Evolutionary conservation across 53 echinoderm and acorn worm species (phyloP).

Genomic region (Holothuria leucospilota): DNA sequence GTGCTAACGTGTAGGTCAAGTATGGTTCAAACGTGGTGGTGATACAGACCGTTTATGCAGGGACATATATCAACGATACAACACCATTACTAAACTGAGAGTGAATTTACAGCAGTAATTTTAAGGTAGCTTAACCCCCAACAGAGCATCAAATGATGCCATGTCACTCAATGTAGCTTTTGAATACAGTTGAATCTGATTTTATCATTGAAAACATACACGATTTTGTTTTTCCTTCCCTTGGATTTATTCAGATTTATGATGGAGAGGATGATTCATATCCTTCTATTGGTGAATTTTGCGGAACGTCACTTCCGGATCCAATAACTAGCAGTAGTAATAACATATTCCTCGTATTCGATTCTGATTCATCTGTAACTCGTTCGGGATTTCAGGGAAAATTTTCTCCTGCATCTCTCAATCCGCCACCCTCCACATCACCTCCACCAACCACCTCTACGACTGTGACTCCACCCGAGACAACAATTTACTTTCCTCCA

Average conservation of each 20-base stretch:
- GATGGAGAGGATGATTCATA: conserved; percentile 47
- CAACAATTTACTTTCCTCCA: background rate
- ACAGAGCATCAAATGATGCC: no score
- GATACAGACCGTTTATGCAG: no score
- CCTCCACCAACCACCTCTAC: background rate
- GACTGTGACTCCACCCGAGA: background rate
- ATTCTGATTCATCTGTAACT: conserved; percentile 37
- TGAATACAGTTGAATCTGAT: no score
- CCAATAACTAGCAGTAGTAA: conserved; percentile 49
- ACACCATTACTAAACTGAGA: no score
- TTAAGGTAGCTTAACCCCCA: no score
- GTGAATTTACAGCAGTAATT: no score
- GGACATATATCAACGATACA: no score
- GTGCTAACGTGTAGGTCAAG: no score
- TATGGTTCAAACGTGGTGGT: no score
- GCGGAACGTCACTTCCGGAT: conserved; percentile 54
- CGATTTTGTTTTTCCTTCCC: no score
- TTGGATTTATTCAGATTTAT: conserved; percentile 21
- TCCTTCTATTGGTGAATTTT: conserved; percentile 27
- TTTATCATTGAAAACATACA: no score
- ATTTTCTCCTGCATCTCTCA: background rate
- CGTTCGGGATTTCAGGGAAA: conserved; percentile 38
- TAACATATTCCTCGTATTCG: conserved; percentile 35
- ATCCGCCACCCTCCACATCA: background rate
- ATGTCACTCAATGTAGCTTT: no score